A percentile compares a stretch with the other conserved stretches of the same genome.
phyloP scores from a whole-genome alignment of 2,113 vertebrate genomes.

The Myrmecophaga tridactyla region DNA sequence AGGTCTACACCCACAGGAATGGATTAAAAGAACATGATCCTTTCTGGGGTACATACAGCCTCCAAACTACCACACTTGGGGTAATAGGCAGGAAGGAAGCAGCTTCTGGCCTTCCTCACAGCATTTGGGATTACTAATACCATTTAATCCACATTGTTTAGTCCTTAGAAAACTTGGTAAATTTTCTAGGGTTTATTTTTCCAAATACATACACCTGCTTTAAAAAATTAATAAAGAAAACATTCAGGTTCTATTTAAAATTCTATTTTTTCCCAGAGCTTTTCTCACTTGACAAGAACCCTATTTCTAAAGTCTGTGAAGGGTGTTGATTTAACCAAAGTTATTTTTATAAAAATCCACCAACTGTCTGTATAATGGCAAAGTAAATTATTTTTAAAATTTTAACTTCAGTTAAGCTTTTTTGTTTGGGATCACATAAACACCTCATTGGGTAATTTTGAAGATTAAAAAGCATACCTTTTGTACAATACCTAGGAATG shows the following conservation, averaged over 20 bases:
- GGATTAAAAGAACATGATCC: too few relatives aligned
- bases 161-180: background rate
- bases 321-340: background rate
- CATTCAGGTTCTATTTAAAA: background rate
- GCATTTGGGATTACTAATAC: background rate
- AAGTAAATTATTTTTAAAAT: background rate
- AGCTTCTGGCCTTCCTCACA: background rate
- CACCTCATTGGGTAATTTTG: background rate
- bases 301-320: background rate
- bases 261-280: background rate
- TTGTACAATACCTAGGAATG: background rate
- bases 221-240: background rate
- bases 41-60: too few relatives aligned
- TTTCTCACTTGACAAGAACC: background rate
- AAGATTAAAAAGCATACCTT: background rate
- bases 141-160: background rate
- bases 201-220: background rate
- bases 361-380: background rate
- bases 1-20: too few relatives aligned
- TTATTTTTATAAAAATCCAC: slow-evolving; percentile 31
- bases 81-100: background rate
- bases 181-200: background rate
- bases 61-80: too few relatives aligned
- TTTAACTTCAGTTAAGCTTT: background rate
- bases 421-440: slow-evolving; percentile 2